Base-by-base conservation (phyloP, 2,113 vertebrate genomes). In the Nycticryphes semicollaris region DNA sequence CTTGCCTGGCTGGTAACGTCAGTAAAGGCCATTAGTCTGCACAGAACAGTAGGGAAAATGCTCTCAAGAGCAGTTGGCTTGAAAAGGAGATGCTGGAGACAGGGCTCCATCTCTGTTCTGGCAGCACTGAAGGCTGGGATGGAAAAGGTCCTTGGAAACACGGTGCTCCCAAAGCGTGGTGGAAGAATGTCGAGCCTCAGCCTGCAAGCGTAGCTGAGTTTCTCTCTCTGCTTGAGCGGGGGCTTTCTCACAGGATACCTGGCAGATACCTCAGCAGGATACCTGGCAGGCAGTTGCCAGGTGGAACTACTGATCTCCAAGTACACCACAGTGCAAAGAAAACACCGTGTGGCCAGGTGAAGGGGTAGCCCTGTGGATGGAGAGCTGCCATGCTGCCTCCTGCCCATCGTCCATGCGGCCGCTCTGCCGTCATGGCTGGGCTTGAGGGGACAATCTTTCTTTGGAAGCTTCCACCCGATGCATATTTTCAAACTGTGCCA, bases 331-430 rank as follows among this genome's bases (percentile, higher is more conserved):
- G 80, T 4, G 43, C 43, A 21, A 30, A 37, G 68, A 24, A 23
- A 68, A 13, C 1, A 1, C 53, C 1, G 1, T 1, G 4, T 11
- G 31, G 48, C 67, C 8, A 14, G n/a, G 28, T 19, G 35, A 15
- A 31, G 35, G 35, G 14, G 31, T 9, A 21, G 37, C 9, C 0
- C 57, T 9, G 0, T 1, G 51, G 45, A 3, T 23, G 30, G 41
- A 18, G 24, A 56, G n/a, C 3, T 53, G 51, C 59, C 47, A 1
- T 3, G 1, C 41, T 48, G 53, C 80, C 76, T 62, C 15, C 53
- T 11, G 2, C 12, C 75, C 27, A 0, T 21, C 1, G 0, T 8
- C 14, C 2, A 1, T 5, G 39, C 27, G 20, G 60, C 57, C 6
- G 3, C 41, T 86, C 12, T n/a, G 28, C 53, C 64, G 14, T 48